These are phyloP conservation scores for Actenoides lindsayi DNA, from an alignment of 2,113 vertebrate genomes.

Conservation along the genomic window DNA sequence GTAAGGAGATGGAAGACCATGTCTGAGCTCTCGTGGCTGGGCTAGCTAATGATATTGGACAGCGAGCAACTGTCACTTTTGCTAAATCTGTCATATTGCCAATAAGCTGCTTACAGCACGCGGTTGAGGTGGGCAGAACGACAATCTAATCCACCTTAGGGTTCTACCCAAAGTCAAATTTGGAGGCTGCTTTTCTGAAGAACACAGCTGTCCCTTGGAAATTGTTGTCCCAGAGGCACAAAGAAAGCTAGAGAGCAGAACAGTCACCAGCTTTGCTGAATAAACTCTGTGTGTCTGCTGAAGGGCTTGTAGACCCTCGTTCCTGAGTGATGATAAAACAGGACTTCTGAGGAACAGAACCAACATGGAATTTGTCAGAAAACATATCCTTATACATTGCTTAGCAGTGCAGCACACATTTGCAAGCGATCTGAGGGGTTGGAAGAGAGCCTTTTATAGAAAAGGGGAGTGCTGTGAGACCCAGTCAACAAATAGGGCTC, in stretches of 20 bases:
- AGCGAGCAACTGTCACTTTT: slow-evolving; percentile 37
- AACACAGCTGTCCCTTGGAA: neutral
- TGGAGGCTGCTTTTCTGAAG: neutral
- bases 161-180: slow-evolving; percentile 17
- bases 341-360: neutral
- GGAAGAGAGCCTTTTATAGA: neutral
- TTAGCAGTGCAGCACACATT: neutral
- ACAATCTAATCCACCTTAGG: slow-evolving; percentile 4
- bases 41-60: slow-evolving; percentile 8
- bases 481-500: neutral
- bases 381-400: neutral
- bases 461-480: neutral
- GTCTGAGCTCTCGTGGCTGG: neutral
- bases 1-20: neutral
- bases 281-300: neutral
- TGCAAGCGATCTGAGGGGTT: neutral
- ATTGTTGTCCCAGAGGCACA: neutral
- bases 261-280: neutral
- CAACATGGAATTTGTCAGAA: neutral
- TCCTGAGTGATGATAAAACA: neutral
- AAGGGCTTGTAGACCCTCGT: neutral
- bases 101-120: slow-evolving; percentile 35
- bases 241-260: neutral
- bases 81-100: slow-evolving; percentile 25
- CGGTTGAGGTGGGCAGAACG: neutral